A percentile compares a stretch with the other conserved stretches of the same genome.
Evolutionary conservation across 2,113 vertebrate species (phyloP).

Genomic region (Oxygymnocypris stewartii): DNA sequence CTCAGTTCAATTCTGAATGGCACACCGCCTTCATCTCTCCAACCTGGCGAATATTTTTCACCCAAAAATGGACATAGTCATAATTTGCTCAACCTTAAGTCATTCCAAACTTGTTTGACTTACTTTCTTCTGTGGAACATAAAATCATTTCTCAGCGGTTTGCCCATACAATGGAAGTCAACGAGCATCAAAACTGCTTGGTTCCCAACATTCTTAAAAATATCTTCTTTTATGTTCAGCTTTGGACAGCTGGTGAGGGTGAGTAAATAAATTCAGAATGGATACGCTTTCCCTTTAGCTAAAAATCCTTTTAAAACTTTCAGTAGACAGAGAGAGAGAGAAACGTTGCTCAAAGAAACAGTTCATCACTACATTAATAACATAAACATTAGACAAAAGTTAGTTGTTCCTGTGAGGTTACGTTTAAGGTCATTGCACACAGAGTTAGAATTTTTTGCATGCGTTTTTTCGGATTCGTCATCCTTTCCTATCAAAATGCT

Average conservation of each 20-base stretch:
- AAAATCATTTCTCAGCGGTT: background rate
- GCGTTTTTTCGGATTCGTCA: too few relatives aligned
- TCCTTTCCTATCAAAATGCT: too few relatives aligned
- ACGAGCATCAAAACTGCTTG: background rate
- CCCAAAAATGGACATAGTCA: background rate
- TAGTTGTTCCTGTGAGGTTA: slow-evolving; percentile 2
- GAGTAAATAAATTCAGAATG: background rate
- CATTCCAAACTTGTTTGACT: background rate
- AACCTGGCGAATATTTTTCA: background rate
- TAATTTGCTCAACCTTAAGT: background rate
- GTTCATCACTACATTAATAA: background rate
- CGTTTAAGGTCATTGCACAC: background rate
- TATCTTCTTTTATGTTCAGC: background rate
- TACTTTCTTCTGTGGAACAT: background rate
- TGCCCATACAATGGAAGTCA: background rate
- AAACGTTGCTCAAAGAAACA: background rate
- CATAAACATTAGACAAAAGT: background rate
- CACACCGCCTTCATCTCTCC: background rate
- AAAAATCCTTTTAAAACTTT: background rate
- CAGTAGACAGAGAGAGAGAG: background rate
- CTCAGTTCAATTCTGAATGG: background rate
- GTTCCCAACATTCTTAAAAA: background rate
- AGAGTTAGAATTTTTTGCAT: too few relatives aligned
- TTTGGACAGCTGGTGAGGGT: background rate
- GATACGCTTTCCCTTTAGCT: background rate